A percentile compares a stretch with the other conserved stretches of the same genome.
Evolutionary conservation across 2,113 vertebrate species (phyloP).

Genomic region (Electrona antarctica): DNA sequence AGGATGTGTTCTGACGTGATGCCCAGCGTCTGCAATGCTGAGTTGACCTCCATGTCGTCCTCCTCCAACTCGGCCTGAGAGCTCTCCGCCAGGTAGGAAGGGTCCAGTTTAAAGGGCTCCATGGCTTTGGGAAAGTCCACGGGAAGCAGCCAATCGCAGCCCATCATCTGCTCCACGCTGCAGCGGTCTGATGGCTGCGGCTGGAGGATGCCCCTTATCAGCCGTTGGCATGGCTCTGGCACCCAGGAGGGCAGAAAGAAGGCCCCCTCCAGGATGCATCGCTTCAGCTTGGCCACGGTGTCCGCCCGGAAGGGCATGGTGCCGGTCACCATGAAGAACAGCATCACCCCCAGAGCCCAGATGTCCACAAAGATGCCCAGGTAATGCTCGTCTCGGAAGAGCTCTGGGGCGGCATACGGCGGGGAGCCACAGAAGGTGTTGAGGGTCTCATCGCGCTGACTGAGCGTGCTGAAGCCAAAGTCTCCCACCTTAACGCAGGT

Average conservation of each 20-base stretch:
- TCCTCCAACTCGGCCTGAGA: slow-evolving; percentile 78
- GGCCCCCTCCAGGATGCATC: slow-evolving; percentile 90
- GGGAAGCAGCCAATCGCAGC: slow-evolving; percentile 89
- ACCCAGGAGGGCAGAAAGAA: slow-evolving; percentile 84
- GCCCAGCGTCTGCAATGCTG: slow-evolving; percentile 83
- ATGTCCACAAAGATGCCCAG: slow-evolving; percentile 88
- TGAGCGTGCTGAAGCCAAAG: slow-evolving; percentile 96
- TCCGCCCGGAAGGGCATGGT: slow-evolving; percentile 95
- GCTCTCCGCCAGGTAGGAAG: slow-evolving; percentile 84
- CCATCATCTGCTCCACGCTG: slow-evolving; percentile 88
- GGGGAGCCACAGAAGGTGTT: slow-evolving; percentile 97
- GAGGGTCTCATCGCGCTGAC: slow-evolving; percentile 87
- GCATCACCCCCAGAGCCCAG: slow-evolving; percentile 93
- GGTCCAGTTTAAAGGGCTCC: slow-evolving; percentile 89
- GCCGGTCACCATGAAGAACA: slow-evolving; percentile 93
- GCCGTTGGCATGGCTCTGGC: slow-evolving; percentile 85
- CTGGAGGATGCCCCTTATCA: slow-evolving; percentile 89
- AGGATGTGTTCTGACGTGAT: slow-evolving; percentile 90
- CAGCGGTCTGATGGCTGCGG: slow-evolving; percentile 84
- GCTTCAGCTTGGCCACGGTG: slow-evolving; percentile 93
- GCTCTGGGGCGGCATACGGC: slow-evolving; percentile 93
- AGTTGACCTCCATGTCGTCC: slow-evolving; percentile 87
- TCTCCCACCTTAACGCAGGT: slow-evolving; percentile 96
- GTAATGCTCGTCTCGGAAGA: slow-evolving; percentile 93
- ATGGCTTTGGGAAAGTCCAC: slow-evolving; percentile 86